Evolutionary conservation across 2,888 invertebrate genomes (phyloP), one percentile per base, ranked within the genome.

Genomic region (Laothoe populi): DNA sequence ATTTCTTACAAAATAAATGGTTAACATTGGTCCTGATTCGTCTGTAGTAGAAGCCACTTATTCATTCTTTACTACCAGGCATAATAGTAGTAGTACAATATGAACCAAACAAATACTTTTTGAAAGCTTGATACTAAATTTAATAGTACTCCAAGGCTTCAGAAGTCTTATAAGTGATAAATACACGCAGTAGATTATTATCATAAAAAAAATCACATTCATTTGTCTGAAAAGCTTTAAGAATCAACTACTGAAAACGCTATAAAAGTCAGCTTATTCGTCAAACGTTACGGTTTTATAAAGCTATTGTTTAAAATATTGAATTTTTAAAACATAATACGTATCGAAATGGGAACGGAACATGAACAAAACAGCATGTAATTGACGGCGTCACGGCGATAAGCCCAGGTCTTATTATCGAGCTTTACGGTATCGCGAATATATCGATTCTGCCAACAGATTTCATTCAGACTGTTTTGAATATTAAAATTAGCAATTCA

Each of bases 301-400:
- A 53, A 57, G 40, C 49, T 26, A 40, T 31, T 35, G 45, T 48
- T 53, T 49, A 63, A 69, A 68, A 61, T 48, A 23, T 48, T 42
- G 63, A 65, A 64, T 70, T 72, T 70, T 71, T 69, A 61, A 69
- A 72, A 70, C 68, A 72, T 68, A 70, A 68, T 70, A 67, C 58
- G 21, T 59, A 48, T 65, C 61, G 61, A 63, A 66, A 61, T 64
- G 63, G 62, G 66, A 67, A 66, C 67, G 64, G 49, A 57, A 61
- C 65, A 68, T 65, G 71, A 74, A 79, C 74, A 77, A 78, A 77
- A 76, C 71, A 66, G 68, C 65, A 64, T 69, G 70, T 78, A 80
- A 81, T 81, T 82, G 81, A 80, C 79, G 75, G 69, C 74, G 71
- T 78, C 78, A 74, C 66, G 60, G 67, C 70, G 74, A 78, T 75